phyloP scores from a whole-genome alignment of 2,113 vertebrate genomes.

The Siniperca knerii region DNA sequence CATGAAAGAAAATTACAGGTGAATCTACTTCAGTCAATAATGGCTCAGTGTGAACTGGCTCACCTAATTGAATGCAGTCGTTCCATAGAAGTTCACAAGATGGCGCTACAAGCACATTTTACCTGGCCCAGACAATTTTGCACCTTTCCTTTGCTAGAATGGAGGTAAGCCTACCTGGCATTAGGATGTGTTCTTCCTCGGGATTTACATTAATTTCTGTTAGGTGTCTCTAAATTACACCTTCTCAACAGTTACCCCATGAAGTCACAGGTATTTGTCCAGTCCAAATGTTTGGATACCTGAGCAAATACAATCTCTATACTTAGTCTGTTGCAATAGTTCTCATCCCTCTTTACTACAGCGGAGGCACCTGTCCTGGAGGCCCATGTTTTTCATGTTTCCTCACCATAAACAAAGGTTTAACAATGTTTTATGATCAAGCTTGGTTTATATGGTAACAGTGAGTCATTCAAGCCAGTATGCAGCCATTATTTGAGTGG shows the following conservation, averaged over 20 bases:
- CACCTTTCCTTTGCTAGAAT: not conserved
- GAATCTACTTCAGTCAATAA: no score
- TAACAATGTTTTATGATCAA: slow-evolving; percentile 56
- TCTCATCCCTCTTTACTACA: not conserved
- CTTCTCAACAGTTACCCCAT: not conserved
- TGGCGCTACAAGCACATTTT: slow-evolving; percentile 20
- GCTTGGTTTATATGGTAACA: slow-evolving; percentile 66
- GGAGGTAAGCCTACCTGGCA: not conserved
- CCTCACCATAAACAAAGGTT: slow-evolving; percentile 21
- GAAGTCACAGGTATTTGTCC: not conserved
- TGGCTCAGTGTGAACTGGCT: not conserved
- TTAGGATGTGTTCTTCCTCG: not conserved
- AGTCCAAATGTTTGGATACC: not conserved
- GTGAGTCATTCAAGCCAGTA: slow-evolving; percentile 59
- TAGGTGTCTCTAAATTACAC: not conserved
- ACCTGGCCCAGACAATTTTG: not conserved
- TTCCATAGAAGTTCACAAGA: slow-evolving; percentile 33
- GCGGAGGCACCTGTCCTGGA: slow-evolving; percentile 4
- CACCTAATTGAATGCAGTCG: not conserved
- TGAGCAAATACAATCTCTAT: not conserved
- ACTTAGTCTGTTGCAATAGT: not conserved
- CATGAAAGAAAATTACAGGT: no score
- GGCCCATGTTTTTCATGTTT: not conserved
- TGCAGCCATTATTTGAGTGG: slow-evolving; percentile 48
- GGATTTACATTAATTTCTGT: not conserved